Evolutionary conservation across 2,888 invertebrate genomes (phyloP).

Genomic region (Clanis bilineata): DNA sequence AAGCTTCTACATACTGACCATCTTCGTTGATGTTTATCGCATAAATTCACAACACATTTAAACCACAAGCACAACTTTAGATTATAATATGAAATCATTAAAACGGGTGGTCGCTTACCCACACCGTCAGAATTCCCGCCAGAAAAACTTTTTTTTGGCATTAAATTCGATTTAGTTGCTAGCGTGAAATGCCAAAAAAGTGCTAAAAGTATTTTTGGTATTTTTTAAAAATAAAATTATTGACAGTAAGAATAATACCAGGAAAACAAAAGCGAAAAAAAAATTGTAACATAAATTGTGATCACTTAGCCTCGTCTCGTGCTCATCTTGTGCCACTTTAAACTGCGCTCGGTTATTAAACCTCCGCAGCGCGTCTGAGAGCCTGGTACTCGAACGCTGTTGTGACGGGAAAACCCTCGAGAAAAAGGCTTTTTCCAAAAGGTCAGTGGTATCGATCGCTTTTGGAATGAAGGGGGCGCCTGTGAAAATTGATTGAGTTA

Average conservation of each 20-base stretch:
- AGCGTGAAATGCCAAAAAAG: too few species aligned
- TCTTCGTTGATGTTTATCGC: too few species aligned
- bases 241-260: background rate
- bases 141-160: too few species aligned
- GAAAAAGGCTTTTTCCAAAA: slow-evolving; percentile 2
- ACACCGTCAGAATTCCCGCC: too few species aligned
- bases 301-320: background rate
- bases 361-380: slow-evolving; percentile 9
- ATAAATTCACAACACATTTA: too few species aligned
- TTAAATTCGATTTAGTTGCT: too few species aligned
- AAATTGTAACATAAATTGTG: background rate
- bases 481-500: slow-evolving; percentile 8
- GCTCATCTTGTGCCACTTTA: background rate
- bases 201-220: too few species aligned
- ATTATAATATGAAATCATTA: too few species aligned
- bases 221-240: background rate
- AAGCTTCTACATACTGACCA: too few species aligned
- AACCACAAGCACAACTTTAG: too few species aligned
- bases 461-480: background rate
- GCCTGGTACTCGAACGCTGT: slow-evolving; percentile 14
- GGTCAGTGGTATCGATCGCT: slow-evolving; percentile 4
- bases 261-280: background rate
- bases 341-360: background rate
- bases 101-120: too few species aligned
- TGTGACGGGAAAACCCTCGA: background rate